phyloP scores from a whole-genome alignment of 1,140 invertebrate genomes.

The Campoletis sonorensis region DNA sequence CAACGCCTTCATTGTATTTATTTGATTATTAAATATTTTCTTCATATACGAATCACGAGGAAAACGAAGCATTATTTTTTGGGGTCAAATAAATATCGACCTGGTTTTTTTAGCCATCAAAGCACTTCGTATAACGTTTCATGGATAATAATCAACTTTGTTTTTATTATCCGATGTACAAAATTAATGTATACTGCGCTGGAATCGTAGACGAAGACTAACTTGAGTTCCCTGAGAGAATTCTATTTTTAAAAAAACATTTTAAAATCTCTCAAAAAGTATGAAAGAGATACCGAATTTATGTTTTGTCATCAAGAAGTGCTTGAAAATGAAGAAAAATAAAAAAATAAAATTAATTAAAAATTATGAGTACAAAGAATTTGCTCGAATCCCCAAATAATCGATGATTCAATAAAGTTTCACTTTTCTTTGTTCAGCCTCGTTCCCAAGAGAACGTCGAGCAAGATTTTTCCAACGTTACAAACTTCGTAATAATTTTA shows the following conservation, averaged over 20 bases:
- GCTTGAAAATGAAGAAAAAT: no score
- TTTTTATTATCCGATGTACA: conserved; percentile 40
- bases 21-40: not conserved
- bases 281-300: no score
- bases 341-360: no score
- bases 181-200: conserved; percentile 39
- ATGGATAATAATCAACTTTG: conserved; percentile 25
- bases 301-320: no score
- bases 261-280: not conserved
- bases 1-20: not conserved
- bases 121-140: not conserved
- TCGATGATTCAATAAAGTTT: no score
- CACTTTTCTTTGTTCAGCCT: no score
- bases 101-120: not conserved
- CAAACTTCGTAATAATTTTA: no score
- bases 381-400: no score
- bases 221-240: conserved; percentile 36
- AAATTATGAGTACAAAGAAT: no score
- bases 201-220: conserved; percentile 38
- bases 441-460: no score
- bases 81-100: conserved; percentile 7
- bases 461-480: no score
- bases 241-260: conserved; percentile 22
- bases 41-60: not conserved
- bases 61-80: not conserved